Percentiles rank a stretch among this genome's conserved stretches.
Conservation (phyloP, 2,888 invertebrate species). For the Chirona hameri region DNA sequence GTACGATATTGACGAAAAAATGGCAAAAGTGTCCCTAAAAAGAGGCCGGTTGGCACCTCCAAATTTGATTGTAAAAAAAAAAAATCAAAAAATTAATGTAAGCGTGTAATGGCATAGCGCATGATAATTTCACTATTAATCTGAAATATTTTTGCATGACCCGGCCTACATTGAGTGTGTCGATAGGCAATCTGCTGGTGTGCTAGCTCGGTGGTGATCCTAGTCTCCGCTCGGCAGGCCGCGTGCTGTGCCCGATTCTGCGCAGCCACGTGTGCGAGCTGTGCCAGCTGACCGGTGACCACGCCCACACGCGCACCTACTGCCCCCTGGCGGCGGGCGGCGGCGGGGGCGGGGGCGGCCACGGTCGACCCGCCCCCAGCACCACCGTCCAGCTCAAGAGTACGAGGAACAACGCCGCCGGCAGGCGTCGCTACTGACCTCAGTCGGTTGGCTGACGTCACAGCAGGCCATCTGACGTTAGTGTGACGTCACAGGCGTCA, state of each 20-base stretch:
- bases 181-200: too few species aligned
- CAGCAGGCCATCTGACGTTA: background rate
- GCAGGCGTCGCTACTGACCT: background rate
- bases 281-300: slow-evolving; percentile 41
- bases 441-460: background rate
- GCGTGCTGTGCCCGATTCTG: slow-evolving; percentile 41
- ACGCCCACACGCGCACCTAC: slow-evolving; percentile 42
- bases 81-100: too few species aligned
- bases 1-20: too few species aligned
- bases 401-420: background rate
- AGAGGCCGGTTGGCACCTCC: too few species aligned
- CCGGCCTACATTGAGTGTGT: too few species aligned
- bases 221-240: slow-evolving; percentile 32
- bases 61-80: too few species aligned
- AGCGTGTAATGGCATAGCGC: too few species aligned
- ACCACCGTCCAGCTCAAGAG: background rate
- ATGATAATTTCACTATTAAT: too few species aligned
- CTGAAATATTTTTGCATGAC: too few species aligned
- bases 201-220: too few species aligned
- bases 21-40: too few species aligned
- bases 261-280: slow-evolving; percentile 39
- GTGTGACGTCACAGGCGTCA: background rate
- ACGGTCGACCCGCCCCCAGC: background rate
- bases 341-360: too few species aligned
- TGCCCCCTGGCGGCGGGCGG: slow-evolving; percentile 36